Base-by-base conservation (phyloP, 2,113 vertebrate genomes). In the Misgurnus anguillicaudatus region DNA sequence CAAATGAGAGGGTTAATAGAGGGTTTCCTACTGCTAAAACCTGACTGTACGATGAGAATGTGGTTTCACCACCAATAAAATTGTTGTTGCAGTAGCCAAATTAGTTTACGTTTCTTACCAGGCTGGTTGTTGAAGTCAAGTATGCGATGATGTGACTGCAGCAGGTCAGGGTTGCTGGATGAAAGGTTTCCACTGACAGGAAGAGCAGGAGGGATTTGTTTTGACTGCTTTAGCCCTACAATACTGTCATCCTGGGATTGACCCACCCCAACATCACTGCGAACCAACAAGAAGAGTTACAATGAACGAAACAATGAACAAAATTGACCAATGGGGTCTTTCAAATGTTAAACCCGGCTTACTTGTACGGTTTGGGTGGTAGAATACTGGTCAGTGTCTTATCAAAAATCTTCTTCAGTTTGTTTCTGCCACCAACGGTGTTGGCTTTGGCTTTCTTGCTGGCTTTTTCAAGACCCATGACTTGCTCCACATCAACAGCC, bases 201-300 rank as follows among this genome's bases (percentile, higher is more conserved):
- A 72, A 99, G 87, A 17, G 96, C 94, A 0, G 97, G 92, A 21
- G 96, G 95, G 88, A 98, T 96, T 86, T 98, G 95, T 85, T 98
- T 98, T 0, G 94, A 96, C 89, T 98, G 97, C 89, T 97, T 95
- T 88, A 99, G 90, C 2, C 98, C 98, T 36, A 99, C 95, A 48
- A 99, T 99, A 88, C 95, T 99, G 93, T 99, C 98, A 78, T 99
- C 98, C 83, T 99, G 98, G 83, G 97, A 98, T 85, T 99, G 98
- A 70, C 98, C 98, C 80, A 99, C 96, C 82, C 95, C 97, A 81
- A 98, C 95, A 47, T 99, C 98, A 85, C 97, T 99, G 91, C 85
- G 86, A 85, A 78, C 24, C 39, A 60, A 58, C 62, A 60, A 67
- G 24, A 47, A 16, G 3, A 61, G 69, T 74, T 67, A 77, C 48